phyloP scores from a whole-genome alignment of 2,113 vertebrate species.

The Nannobrachium achirus region DNA sequence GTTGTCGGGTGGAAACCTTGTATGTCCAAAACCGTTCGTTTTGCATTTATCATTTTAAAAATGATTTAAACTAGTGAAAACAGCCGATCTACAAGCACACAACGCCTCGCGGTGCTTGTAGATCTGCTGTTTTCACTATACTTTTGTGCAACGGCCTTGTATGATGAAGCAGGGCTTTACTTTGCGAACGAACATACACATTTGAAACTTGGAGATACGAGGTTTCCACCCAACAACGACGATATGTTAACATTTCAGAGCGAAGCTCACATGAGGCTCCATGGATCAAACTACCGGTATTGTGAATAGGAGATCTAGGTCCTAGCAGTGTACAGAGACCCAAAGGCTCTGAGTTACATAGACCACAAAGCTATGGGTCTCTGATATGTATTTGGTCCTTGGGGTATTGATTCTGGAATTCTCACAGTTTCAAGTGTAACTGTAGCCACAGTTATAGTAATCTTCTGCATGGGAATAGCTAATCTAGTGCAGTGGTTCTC shows the following conservation, averaged over 20 bases:
- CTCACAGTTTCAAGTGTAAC: slow-evolving; percentile 18
- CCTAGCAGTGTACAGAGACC: slow-evolving; percentile 1
- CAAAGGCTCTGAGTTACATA: slow-evolving; percentile 29
- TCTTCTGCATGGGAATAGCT: slow-evolving; percentile 4
- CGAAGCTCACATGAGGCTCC: slow-evolving; percentile 24
- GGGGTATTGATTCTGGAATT: slow-evolving; percentile 22
- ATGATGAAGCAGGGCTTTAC: no score
- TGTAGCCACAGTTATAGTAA: slow-evolving; percentile 3
- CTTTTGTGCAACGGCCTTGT: no score
- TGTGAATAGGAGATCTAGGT: slow-evolving; percentile 34
- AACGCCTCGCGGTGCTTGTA: no score
- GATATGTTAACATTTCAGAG: background rate
- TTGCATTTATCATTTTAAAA: no score
- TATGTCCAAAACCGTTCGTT: no score
- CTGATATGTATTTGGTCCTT: slow-evolving; percentile 6
- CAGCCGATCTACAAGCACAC: no score
- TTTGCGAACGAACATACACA: no score
- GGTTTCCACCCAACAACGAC: no score
- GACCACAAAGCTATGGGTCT: slow-evolving; percentile 25
- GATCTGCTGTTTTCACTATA: no score
- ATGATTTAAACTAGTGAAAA: no score
- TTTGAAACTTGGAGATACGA: no score
- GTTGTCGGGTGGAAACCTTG: no score
- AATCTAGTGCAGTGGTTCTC: background rate
- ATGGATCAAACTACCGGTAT: slow-evolving; percentile 30